phyloP scores from a whole-genome alignment of 2,113 vertebrate species.

The Butastur rufipennis region DNA sequence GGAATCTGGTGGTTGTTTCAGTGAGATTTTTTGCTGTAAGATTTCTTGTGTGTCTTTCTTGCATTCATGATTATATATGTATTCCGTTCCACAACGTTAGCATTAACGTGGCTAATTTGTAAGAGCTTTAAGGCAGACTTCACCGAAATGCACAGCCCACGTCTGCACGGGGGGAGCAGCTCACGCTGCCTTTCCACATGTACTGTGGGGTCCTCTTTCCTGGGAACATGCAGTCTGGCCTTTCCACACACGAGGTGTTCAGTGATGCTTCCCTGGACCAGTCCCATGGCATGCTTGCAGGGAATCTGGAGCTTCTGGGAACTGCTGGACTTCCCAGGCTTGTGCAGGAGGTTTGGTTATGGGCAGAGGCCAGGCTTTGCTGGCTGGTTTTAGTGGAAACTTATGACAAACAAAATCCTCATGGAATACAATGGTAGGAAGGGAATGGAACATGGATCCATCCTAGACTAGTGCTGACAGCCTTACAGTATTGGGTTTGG shows the following conservation, averaged over 20 bases:
- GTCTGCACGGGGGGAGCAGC: not conserved
- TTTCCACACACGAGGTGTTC: fast-evolving
- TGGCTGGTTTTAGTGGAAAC: not conserved
- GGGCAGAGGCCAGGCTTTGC: not conserved
- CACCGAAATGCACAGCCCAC: not conserved
- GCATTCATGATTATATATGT: fast-evolving
- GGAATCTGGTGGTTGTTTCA: not conserved
- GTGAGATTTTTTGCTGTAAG: not conserved
- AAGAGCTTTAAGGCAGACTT: not conserved
- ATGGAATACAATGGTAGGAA: not conserved
- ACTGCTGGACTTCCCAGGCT: not conserved
- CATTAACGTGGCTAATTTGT: not conserved
- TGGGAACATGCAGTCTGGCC: not conserved
- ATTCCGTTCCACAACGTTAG: fast-evolving
- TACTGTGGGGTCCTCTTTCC: fast-evolving
- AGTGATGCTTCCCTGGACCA: not conserved
- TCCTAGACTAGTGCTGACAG: not conserved
- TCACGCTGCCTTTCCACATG: not conserved
- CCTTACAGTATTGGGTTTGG: not conserved
- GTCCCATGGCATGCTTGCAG: not conserved
- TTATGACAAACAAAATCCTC: not conserved
- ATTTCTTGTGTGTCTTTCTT: not conserved
- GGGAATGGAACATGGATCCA: not conserved
- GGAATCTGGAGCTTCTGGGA: not conserved
- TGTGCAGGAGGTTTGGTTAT: not conserved